Evolutionary conservation across 2,888 invertebrate genomes (phyloP).

Genomic region (Teleogryllus oceanicus): DNA sequence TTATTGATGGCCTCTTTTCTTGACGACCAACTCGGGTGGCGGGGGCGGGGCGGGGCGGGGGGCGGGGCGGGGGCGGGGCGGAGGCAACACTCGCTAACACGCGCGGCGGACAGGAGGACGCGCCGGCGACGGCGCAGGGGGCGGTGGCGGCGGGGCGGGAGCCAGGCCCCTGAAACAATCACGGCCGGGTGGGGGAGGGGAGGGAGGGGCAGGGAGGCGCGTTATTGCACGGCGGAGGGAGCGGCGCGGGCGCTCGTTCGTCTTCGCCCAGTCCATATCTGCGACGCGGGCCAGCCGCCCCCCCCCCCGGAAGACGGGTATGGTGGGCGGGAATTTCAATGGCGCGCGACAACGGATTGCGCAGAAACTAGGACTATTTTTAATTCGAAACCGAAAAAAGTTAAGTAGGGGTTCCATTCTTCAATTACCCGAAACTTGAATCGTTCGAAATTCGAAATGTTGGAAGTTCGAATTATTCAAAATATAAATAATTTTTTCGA

Average conservation of each 20-base stretch:
- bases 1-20: constrained; percentile 36
- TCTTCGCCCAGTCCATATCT: not conserved
- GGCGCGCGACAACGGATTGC: no score
- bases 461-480: no score
- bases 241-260: not conserved
- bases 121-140: not conserved
- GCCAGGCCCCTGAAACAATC: not conserved
- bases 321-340: not conserved
- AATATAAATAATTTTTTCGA: no score
- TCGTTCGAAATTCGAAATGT: no score
- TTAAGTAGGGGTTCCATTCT: no score
- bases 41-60: not conserved
- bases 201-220: not conserved
- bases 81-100: constrained; percentile 18
- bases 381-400: no score
- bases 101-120: not conserved
- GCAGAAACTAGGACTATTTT: no score
- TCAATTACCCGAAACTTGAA: no score
- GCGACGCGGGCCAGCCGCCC: not conserved
- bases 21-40: not conserved
- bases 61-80: not conserved
- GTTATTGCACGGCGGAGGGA: not conserved
- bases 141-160: not conserved
- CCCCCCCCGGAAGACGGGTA: not conserved
- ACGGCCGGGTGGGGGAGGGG: not conserved